Evolutionary conservation across 1,140 invertebrate species (phyloP), one percentile per base, ranked within the genome.

Genomic region (Drosophila orosa): DNA sequence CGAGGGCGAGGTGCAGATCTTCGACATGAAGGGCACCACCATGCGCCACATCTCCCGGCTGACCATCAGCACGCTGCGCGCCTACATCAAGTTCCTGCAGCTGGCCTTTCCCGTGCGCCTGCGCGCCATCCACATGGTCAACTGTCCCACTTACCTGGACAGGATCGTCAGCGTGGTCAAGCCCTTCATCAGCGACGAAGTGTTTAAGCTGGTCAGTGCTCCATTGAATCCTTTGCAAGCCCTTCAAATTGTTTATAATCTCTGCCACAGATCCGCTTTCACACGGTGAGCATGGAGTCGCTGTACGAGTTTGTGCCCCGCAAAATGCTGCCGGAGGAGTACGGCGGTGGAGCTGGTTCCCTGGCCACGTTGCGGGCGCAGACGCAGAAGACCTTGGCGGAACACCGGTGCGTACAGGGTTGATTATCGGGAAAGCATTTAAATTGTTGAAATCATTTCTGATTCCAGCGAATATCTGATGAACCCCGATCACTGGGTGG

Each of bases 51-150:
- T 95, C 10, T 92, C 93, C 8, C 94, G 94, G 84, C 82, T 95
- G 22, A 94, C 94, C 57, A 92, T 95, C 33, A 93, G 93, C 2
- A 94, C 94, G 24, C 78, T 95, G n/a, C 73, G 90, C 3, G 81
- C 80, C 9, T 91, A 90, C 67, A 72, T 92, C 13, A 85, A 84
- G 42, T 91, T 91, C 71, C 69, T 91, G 17, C 93, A 96, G 94
- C 95, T 96, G 92, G 95, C 95, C 0, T 95, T 96, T 78, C 96
- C 96, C 0, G 93, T 95, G 39, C 93, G 95, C 74, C 93, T 96
- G 59, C 95, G 95, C 81, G 94, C 95, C 71, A 95, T 96, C 39
- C 95, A 97, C 91, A 94, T 96, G 62, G 93, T 95, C 37, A 95
- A 95, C 77, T 93, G 93, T 5, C 94, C 94, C 0, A 91, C 93